Evolutionary conservation across 2,113 vertebrate genomes (phyloP), one percentile per base, ranked within the genome.

Genomic region (Catharus bicknelli): DNA sequence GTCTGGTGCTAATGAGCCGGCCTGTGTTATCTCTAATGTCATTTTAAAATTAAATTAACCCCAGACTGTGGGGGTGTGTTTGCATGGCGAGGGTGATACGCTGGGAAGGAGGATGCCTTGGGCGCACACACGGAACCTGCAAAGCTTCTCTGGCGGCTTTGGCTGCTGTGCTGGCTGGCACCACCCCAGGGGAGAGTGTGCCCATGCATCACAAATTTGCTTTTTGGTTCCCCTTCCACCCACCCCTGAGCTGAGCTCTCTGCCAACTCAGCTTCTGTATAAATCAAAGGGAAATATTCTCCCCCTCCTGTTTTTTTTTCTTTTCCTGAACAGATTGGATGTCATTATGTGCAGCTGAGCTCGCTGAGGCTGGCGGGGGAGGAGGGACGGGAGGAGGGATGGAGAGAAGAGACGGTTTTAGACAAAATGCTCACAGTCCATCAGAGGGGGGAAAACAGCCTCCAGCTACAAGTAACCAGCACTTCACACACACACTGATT

Each of bases 321-420:
- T 94, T 96, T 97, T 97, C 97, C 97, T 96, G 96, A 97, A 97
- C 97, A 97, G 96, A 97, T 97, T 97, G 95, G 95, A 92, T 96
- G 94, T 94, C 95, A 95, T 97, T 97, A 95, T 96, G 97, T 96
- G 96, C 97, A 96, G 94, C 96, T 97, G 94, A 96, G 95, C 96
- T 96, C 68, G 92, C 91, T 91, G 92, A 93, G 85, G 89, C 94
- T 95, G 90, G 86, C 75, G 94, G 91, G 94, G 95, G 94, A 90
- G 92, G 85, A 91, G 90, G 95, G 91, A 92, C 81, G 83, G 94
- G 87, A 95, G 91, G 93, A 95, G 95, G 54, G 85, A 91, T 93
- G 95, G 88, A 70, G 86, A 91, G 88, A 91, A 91, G 93, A 96
- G 94, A 86, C 64, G 45, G 54, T 79, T 93, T 94, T 80, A 94